These are phyloP conservation scores for Rhamnusium bicolor DNA, from an alignment of 2,888 invertebrate genomes.

Conservation along the genomic window DNA sequence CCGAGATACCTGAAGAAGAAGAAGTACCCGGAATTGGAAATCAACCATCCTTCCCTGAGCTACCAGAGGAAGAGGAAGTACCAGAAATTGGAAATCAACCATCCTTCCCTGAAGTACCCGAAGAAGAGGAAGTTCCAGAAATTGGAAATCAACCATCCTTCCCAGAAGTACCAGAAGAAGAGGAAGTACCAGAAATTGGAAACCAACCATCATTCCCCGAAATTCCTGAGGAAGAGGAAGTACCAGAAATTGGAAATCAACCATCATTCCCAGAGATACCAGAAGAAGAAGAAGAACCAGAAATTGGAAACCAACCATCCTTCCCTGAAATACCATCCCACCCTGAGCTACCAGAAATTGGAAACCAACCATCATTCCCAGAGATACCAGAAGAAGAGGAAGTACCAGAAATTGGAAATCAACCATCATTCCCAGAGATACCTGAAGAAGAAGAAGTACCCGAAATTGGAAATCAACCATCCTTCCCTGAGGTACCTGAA, in stretches of 20 bases:
- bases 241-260: not conserved
- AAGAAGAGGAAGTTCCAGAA: not conserved
- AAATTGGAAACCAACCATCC: no score
- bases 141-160: conserved; percentile 7
- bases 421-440: conserved; percentile 24
- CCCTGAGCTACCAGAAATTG: no score
- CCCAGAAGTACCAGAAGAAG: not conserved
- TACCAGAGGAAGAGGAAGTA: not conserved
- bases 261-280: conserved; percentile 11
- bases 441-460: no score
- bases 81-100: conserved; percentile 11
- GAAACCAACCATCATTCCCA: not conserved
- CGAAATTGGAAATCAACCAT: no score
- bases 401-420: conserved; percentile 4
- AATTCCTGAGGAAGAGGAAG: not conserved
- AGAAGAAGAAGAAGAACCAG: no score
- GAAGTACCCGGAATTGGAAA: conserved; percentile 19
- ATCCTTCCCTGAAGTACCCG: not conserved
- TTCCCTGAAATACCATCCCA: no score
- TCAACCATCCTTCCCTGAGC: conserved; percentile 25
- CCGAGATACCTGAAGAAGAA: no score
- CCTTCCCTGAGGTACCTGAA: no score
- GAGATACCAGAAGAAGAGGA: not conserved
- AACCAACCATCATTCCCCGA: conserved; percentile 14
- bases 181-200: not conserved